Conservation (phyloP, 2,113 vertebrate genomes). For the Clupea harengus region DNA sequence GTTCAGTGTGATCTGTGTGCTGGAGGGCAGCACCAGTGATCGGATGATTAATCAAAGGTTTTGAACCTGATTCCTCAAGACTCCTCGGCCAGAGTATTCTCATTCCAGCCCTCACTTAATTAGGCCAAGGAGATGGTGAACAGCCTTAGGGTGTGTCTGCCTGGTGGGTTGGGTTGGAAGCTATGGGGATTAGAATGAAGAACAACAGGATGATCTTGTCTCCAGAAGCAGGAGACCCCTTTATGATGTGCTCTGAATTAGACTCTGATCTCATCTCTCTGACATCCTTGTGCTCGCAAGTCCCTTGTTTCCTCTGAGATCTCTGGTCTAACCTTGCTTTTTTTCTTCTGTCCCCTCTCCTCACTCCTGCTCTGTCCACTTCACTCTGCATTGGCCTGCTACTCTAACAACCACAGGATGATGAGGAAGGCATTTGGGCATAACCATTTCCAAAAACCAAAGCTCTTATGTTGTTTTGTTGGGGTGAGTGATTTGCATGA, state of each 20-base stretch:
- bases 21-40: no score
- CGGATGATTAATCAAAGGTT: neutral
- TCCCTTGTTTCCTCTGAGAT: conserved; percentile 6
- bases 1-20: no score
- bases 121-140: neutral
- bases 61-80: neutral
- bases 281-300: neutral
- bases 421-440: conserved; percentile 99
- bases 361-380: conserved; percentile 61
- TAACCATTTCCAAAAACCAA: conserved; percentile 88
- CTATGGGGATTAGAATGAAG: neutral
- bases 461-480: conserved; percentile 90
- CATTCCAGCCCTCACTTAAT: neutral
- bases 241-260: neutral
- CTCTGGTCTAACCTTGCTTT: neutral
- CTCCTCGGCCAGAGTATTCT: neutral
- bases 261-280: neutral
- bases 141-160: neutral
- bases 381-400: conserved; percentile 65
- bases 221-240: neutral
- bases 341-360: conserved; percentile 38
- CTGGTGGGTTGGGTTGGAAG: neutral
- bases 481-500: conserved; percentile 78
- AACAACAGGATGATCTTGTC: neutral
- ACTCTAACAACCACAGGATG: conserved; percentile 81